Percentiles rank a stretch among this genome's conserved stretches.
Evolutionary conservation across 1,140 invertebrate species (phyloP).

Genomic region (Trypoxylus dichotomus): DNA sequence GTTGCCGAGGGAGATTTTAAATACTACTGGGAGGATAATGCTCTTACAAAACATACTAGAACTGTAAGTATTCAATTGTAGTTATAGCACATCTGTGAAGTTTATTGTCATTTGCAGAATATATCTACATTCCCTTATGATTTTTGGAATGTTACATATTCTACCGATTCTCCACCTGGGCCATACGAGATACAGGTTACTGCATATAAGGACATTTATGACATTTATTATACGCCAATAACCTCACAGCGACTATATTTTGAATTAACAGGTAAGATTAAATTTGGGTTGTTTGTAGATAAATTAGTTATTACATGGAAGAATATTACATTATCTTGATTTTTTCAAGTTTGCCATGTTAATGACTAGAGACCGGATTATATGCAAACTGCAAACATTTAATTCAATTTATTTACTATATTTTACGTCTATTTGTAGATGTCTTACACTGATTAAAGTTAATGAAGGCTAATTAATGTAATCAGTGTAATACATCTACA

Average conservation of each 20-base stretch:
- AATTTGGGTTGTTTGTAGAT: neutral
- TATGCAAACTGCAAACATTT: too few species aligned
- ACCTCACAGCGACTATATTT: conserved; percentile 57
- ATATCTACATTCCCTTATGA: conserved; percentile 45
- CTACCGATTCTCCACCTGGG: conserved; percentile 59
- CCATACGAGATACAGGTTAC: conserved; percentile 63
- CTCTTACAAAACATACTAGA: conserved; percentile 55
- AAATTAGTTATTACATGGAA: too few species aligned
- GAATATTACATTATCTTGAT: too few species aligned
- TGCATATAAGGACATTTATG: conserved; percentile 54
- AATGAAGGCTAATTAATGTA: too few species aligned
- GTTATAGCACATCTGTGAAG: neutral
- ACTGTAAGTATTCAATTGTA: conserved; percentile 52
- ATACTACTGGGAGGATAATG: conserved; percentile 63
- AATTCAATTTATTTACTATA: too few species aligned
- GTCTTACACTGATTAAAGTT: too few species aligned
- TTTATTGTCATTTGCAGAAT: conserved; percentile 49
- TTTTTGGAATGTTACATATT: conserved; percentile 65
- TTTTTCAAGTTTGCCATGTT: too few species aligned
- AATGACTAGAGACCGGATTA: too few species aligned
- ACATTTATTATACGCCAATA: conserved; percentile 48
- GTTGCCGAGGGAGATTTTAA: conserved; percentile 52
- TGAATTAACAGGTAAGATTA: conserved; percentile 61
- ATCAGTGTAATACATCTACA: too few species aligned
- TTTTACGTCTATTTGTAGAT: too few species aligned